Base-by-base conservation (phyloP, 2,113 vertebrate genomes). In the Antennarius striatus region DNA sequence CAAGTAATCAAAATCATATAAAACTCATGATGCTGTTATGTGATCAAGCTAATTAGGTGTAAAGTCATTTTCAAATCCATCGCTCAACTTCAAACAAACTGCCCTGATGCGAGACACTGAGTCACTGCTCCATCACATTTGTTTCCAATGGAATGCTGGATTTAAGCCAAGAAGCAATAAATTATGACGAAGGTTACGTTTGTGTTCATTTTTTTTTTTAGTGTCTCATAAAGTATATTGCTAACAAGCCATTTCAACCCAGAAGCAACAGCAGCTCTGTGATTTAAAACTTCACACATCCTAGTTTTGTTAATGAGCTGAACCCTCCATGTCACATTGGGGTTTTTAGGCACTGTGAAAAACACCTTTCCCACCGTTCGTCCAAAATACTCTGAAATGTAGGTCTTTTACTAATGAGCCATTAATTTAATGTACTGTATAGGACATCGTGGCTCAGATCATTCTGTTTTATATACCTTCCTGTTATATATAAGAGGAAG, bases 281-380 rank as follows among this genome's bases (percentile, higher is more conserved):
- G 64, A 17, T 67, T 85, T 64, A 81, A 77, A 78, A 71, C 58
- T 80, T 75, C 69, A 83, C 74, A 80, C 80, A 28, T 55, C 80
- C 69, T 81, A 63, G 70, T 61, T 78, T 83, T 45, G 67, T 77
- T 83, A 81, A 86, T 82, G 74, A 90, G 68, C 61, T 74, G 60
- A 67, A 65, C 58, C 76, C 51, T 73, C 32, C 16, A n/a, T 67
- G 56, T 59, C 68, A 73, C 42, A 45, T 53, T 46, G 39, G 49
- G 47, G 32, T 66, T 68, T 73, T 67, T 50, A 65, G 56, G 59
- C 46, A 6, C 48, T 63, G 52, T 76, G 54, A 84, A 74, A 80
- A 77, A 55, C 65, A 40, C 42, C 45, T 71, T 56, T 58, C 50
- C 36, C 66, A 55, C 30, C 32, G 51, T 43, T 67, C 45, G 45